Base-by-base conservation (phyloP, 2,797 vertebrate genomes). In the Hippoglossus hippoglossus region DNA sequence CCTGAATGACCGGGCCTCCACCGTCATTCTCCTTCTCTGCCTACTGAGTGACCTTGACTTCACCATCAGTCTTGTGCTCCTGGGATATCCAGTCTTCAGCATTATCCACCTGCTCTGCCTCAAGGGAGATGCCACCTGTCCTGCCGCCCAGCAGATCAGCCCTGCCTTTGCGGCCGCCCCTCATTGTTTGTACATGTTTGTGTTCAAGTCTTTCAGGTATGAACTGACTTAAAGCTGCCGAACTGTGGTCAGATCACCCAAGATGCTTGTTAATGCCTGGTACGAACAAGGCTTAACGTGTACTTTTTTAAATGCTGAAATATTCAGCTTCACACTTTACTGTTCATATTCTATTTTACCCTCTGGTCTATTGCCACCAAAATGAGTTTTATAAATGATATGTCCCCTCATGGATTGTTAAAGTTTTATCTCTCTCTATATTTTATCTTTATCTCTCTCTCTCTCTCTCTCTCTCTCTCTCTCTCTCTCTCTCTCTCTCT, bases 401-500 rank as follows among this genome's bases (percentile, higher is more conserved):
- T 74, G 64, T 49, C 36, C 34, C 51, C 60, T 44, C 39, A 62
- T 59, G 53, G 67, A 63, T 47, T 61, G 67, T 63, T 61, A 53
- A 80, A 70, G 39, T 64, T 73, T 28, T 9, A 2, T 65, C 4
- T 61, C 4, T 61, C n/a, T 24, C 24, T 24, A 24, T 24, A 24
- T 24, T 24, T 24, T 22, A 1, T 22, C 22, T 63, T 15, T 44
- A n/a, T 61, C 16, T 56, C 12, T 41, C 39, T 12, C 39, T 12
- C 18, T 21, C 47, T 46, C 41, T 63, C 21, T 31, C 28, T 31
- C 7, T 31, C 28, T 31, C 28, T 31, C 7, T 31, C 28, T 31
- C 28, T 31, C 7, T 31, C 28, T 31, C 31, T 34, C 9, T 16
- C n/a, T 11, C 13, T 28, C 6, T 31, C 21, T 49, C n/a, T 19